Base-by-base conservation (phyloP, 1,140 invertebrate genomes). In the Ditylenchus dipsaci region DNA sequence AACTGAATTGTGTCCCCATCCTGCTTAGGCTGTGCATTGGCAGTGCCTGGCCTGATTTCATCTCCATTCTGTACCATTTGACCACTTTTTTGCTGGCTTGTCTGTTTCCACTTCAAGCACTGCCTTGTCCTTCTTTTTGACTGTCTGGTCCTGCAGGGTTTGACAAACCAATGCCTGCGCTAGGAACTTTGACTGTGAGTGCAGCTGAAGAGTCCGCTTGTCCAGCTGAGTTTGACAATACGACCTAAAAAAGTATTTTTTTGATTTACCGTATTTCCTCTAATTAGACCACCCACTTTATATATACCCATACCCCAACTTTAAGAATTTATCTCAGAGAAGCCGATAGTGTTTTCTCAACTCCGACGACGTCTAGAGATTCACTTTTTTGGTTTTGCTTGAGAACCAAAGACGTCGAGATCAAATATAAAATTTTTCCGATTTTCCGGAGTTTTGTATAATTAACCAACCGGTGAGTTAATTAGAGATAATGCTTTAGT, bases 51-150 rank as follows among this genome's bases (percentile, higher is more conserved):
- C 84, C 88, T 90, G 1, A 95, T 74, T 79, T 89, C 89, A 61
- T 89, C 86, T 53, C 88, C 90, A 81, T 92, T 90, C 59, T 89
- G 60, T 77, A 84, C 74, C 74, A 76, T 63, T 82, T 77, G 45
- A 81, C 79, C 5, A 66, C 43, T 21, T 86, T 47, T 75, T 76
- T n/a, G 79, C 76, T 1, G 64, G 78, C 13, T 79, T 76, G 49
- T 78, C 67, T 23, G 83, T 76, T 58, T 81, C 88, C 88, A 53
- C 92, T 90, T 84, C 91, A 90, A 63, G 89, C 86, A 75, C 90
- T 89, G 66, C 90, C 87, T 90, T 90, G 91, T 82, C 87, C 87
- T 17, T 91, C 75, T 91, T 90, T 47, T 87, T 88, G 0, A 90
- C 89, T 0, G 87, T 87, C n/a, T 87, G 85, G 78, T 92, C 88